Base-by-base conservation (phyloP, 2,113 vertebrate genomes). In the Notothenia coriiceps region DNA sequence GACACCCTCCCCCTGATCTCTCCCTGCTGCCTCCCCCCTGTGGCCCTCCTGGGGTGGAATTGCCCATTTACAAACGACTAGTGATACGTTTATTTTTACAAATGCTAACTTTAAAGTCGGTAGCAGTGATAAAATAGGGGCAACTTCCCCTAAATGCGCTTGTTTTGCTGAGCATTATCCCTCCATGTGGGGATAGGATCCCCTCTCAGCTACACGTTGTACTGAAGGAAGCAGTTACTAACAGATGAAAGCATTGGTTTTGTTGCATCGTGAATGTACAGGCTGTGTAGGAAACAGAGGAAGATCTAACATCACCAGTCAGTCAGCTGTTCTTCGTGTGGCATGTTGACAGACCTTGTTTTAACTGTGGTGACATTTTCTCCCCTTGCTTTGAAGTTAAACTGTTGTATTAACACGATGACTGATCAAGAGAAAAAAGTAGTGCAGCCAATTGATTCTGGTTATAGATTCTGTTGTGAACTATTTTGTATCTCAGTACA, bases 11-110 rank as follows among this genome's bases (percentile, higher is more conserved):
- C 33, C 50, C 20, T 22, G 5, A 63, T 65, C 62, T 65, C 18
- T 22, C 47, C 75, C 62, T 72, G 43, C 69, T 60, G 56, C 52
- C 70, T 40, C 52, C 57, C 60, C 60, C 46, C 54, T 11, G 15
- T 62, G 60, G 61, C 57, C 62, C 44, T 10, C n/a, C 46, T 7
- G 70, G 80, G 43, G 12, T 77, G 35, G 70, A 78, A 40, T 14
- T 20, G 18, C 29, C 69, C 69, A 80, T 40, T 44, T 40, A 1
- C 29, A 74, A 35, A 61, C 11, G 35, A 77, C 64, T 52, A 60
- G 52, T 54, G 33, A 82, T 67, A 29, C 15, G 10, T 52, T 79
- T 75, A 60, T 74, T 88, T 78, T 79, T 80, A 63, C 80, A 68
- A 72, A 84, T 57, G n/a, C 64, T 77, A 84, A 89, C 43, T 15